Conservation (phyloP, 2,888 invertebrate genomes). For the Stramonita haemastoma region DNA sequence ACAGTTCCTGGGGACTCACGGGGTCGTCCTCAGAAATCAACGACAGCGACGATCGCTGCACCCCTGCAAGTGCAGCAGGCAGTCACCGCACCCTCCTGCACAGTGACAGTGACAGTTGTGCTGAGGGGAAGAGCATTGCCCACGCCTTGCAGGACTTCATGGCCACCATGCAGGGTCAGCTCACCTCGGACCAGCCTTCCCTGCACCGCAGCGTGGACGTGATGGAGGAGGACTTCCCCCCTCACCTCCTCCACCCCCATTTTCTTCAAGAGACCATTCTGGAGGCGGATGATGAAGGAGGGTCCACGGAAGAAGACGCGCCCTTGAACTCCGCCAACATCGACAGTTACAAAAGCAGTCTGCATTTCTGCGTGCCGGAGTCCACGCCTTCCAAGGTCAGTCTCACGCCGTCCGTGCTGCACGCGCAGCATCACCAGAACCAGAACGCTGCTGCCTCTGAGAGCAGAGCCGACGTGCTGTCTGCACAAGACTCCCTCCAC, state of each 20-base stretch:
- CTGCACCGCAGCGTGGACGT: slow-evolving; percentile 25
- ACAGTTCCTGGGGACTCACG: slow-evolving; percentile 1
- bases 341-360: slow-evolving; percentile 11
- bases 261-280: slow-evolving; percentile 29
- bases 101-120: slow-evolving; percentile 35
- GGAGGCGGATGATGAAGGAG: slow-evolving; percentile 33
- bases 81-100: slow-evolving; percentile 27
- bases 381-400: neutral
- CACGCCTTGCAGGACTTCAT: slow-evolving; percentile 28
- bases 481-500: neutral
- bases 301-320: neutral
- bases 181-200: slow-evolving; percentile 18
- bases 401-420: neutral
- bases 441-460: neutral
- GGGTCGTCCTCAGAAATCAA: slow-evolving; percentile 41
- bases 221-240: neutral
- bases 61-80: slow-evolving; percentile 36
- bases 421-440: neutral
- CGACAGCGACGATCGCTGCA: slow-evolving; percentile 44
- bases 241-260: neutral
- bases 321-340: neutral
- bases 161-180: neutral
- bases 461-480: neutral
- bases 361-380: slow-evolving; percentile 33
- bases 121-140: neutral